Evolutionary conservation across 1,140 invertebrate species (phyloP).

Genomic region (Acromyrmex echinatior): DNA sequence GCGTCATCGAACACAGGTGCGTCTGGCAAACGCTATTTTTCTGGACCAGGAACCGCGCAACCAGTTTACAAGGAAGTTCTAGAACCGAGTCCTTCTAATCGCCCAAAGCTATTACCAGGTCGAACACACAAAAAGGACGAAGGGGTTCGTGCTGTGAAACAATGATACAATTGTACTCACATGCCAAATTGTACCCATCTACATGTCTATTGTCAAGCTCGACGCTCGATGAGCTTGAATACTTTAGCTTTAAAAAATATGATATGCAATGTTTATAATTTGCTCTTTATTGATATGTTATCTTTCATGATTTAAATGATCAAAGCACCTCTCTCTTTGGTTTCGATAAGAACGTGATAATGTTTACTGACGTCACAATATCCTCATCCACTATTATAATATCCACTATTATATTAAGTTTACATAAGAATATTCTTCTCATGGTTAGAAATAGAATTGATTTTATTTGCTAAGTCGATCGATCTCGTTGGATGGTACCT

Average conservation of each 20-base stretch:
- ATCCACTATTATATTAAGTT: neutral
- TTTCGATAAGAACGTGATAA: neutral
- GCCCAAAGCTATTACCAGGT: conserved; percentile 44
- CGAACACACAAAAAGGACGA: conserved; percentile 40
- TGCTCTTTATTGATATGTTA: neutral
- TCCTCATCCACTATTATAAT: conserved; percentile 14
- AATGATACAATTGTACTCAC: conserved; percentile 54
- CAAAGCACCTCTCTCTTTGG: neutral
- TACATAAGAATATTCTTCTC: neutral
- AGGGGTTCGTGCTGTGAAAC: conserved; percentile 46
- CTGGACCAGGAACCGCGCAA: conserved; percentile 63
- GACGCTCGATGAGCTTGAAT: neutral
- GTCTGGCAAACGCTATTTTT: conserved; percentile 69
- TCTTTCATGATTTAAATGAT: neutral
- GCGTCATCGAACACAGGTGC: conserved; percentile 43
- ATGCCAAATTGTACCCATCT: neutral
- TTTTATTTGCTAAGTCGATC: conserved; percentile 42
- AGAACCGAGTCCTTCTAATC: conserved; percentile 53
- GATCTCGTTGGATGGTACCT: conserved; percentile 32
- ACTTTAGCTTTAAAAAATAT: neutral
- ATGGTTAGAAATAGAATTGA: neutral
- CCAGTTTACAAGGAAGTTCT: conserved; percentile 48
- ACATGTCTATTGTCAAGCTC: neutral
- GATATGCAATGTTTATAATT: neutral
- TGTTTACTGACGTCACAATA: conserved; percentile 31